phyloP scores from a whole-genome alignment of 2,797 vertebrate species.

The Eupleurogrammus muticus region DNA sequence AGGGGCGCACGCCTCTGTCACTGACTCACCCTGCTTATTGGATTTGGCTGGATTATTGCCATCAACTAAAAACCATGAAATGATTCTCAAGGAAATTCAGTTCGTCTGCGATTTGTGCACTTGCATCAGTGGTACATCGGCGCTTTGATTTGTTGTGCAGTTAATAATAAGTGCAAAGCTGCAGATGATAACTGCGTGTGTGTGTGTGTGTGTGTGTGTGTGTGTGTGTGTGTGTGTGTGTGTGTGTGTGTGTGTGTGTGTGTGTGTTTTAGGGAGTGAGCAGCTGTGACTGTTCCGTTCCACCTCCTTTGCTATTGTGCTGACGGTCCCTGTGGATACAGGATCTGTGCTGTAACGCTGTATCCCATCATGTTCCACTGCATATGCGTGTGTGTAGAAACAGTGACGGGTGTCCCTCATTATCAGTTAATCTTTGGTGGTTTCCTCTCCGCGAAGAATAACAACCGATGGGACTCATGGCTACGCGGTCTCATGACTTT shows the following conservation, averaged over 20 bases:
- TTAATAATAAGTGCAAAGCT: constrained; percentile 9
- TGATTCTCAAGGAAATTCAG: constrained; percentile 42
- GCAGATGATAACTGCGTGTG: background rate
- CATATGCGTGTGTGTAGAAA: constrained; percentile 19
- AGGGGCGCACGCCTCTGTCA: constrained; percentile 34
- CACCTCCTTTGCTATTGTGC: constrained; percentile 36
- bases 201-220: too few species aligned
- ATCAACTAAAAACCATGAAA: constrained; percentile 35
- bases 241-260: background rate
- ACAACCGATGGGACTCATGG: constrained; percentile 6
- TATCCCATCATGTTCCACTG: constrained; percentile 17
- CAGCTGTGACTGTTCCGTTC: constrained; percentile 36
- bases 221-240: background rate
- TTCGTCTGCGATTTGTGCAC: constrained; percentile 2
- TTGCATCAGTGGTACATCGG: constrained; percentile 3
- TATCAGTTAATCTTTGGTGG: background rate
- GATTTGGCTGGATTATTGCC: constrained; percentile 34
- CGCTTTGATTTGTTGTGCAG: background rate
- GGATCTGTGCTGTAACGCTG: constrained; percentile 18
- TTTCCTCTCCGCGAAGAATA: constrained; percentile 2
- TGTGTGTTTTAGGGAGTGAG: background rate
- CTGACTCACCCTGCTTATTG: constrained; percentile 40
- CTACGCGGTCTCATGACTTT: constrained; percentile 3
- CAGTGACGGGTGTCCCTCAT: constrained; percentile 13
- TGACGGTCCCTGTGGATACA: constrained; percentile 32